phyloP scores from a whole-genome alignment of 2,888 invertebrate species.

The Venustoraphidia nigricollis region DNA sequence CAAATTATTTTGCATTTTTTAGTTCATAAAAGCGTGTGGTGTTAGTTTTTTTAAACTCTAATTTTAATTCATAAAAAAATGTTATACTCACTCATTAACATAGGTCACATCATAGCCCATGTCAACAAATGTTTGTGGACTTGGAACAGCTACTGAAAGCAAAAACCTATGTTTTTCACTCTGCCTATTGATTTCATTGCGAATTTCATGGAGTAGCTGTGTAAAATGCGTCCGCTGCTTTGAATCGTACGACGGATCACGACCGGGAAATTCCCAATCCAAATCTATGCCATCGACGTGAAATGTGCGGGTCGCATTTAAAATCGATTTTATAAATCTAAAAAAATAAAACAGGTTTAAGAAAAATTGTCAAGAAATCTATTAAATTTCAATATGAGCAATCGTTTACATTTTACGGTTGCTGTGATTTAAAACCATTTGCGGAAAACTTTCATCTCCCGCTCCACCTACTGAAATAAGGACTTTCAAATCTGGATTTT shows the following conservation, averaged over 20 bases:
- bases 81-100: slow-evolving; percentile 47
- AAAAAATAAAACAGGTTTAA: slow-evolving; percentile 8
- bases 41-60: too few relatives aligned
- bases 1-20: too few relatives aligned
- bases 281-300: slow-evolving; percentile 57
- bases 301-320: slow-evolving; percentile 33
- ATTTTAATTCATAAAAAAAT: too few relatives aligned
- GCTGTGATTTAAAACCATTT: slow-evolving; percentile 55
- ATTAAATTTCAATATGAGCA: not conserved
- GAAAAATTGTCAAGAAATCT: not conserved
- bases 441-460: slow-evolving; percentile 44
- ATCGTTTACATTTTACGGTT: slow-evolving; percentile 40
- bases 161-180: slow-evolving; percentile 38
- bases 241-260: slow-evolving; percentile 23
- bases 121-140: slow-evolving; percentile 58
- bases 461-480: slow-evolving; percentile 59
- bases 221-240: slow-evolving; percentile 57
- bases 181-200: slow-evolving; percentile 42
- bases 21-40: too few relatives aligned
- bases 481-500: slow-evolving; percentile 54
- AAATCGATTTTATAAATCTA: slow-evolving; percentile 36
- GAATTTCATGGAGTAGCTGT: slow-evolving; percentile 56
- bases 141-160: slow-evolving; percentile 65
- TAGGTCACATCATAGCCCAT: slow-evolving; percentile 63
- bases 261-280: slow-evolving; percentile 79